Conservation (phyloP, 2,888 invertebrate genomes). For the Frankliniella intonsa region DNA sequence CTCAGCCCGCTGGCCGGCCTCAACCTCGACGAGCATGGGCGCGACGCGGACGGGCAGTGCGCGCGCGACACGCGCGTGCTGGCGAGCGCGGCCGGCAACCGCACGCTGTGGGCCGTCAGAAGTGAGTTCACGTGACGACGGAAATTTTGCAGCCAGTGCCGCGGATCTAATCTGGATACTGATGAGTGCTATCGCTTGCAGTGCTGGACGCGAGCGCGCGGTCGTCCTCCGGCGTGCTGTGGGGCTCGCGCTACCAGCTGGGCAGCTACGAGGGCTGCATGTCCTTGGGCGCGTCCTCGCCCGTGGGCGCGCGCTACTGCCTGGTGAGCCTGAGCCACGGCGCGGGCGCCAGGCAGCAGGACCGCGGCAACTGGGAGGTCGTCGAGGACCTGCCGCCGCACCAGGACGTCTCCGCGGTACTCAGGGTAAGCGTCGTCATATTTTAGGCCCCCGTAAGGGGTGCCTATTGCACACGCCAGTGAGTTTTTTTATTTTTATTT, state of each 20-base stretch:
- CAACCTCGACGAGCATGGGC: not conserved
- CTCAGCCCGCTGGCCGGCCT: not conserved
- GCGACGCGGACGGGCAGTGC: not conserved
- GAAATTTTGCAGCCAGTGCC: not conserved
- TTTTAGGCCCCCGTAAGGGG: too few species aligned
- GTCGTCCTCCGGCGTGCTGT: not conserved
- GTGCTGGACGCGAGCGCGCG: slow-evolving; percentile 20
- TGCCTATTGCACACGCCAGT: too few species aligned
- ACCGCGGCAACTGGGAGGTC: not conserved
- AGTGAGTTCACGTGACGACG: not conserved
- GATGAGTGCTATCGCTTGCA: not conserved
- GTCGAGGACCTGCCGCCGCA: slow-evolving; percentile 4
- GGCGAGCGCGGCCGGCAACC: not conserved
- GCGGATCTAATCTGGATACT: not conserved
- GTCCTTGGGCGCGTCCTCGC: not conserved
- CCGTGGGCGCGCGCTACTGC: slow-evolving; percentile 6
- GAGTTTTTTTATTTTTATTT: too few species aligned
- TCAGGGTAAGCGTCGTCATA: not conserved
- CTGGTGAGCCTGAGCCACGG: not conserved
- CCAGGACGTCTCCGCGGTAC: not conserved
- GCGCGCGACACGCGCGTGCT: not conserved
- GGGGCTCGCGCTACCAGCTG: slow-evolving; percentile 6
- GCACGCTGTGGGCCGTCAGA: slow-evolving; percentile 1
- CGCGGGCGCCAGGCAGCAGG: not conserved
- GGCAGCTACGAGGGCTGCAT: slow-evolving; percentile 9